Base-by-base conservation (phyloP, 1,140 invertebrate species). In the Trichonephila clavipes region DNA sequence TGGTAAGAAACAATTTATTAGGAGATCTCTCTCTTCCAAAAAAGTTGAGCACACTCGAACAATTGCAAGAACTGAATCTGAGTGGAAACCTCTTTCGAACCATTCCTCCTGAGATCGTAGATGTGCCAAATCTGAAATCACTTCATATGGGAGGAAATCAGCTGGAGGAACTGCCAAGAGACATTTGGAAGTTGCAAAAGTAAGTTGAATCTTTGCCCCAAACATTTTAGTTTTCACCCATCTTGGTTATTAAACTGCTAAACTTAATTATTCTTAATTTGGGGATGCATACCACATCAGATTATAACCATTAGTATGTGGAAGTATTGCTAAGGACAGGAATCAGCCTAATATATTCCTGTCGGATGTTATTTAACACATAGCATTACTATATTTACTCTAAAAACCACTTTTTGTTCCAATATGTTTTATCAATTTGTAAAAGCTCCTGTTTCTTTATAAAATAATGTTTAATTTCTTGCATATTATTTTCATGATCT, bases 131-230 rank as follows among this genome's bases (percentile, higher is more conserved):
- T 24, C 96, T 99, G 12, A 97, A 97, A 96, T 98, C 97, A 95
- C 96, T 99, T 12, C 99, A 99, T 96, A 96, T 99, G 72, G 99
- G 99, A 44, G 98, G 97, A 34, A 99, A 99, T 96, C 96, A 96
- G 88, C 98, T 99, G 94, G 94, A 96, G n/a, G 97, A 97, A 94
- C 97, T 99, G 94, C 97, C 98, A 40, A 34, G 64, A 24, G 94
- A 94, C 82, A 95, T 95, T 18, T 90, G 85, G 81, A 94, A 94
- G 81, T 24, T 95, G 94, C 97, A 97, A 95, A 97, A 97, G 98
- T 98, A 96, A 96, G 95, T n/a, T 66, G n/a, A 66, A n/a, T 66
- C 21, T 21, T 21, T 66, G 21, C 21, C 19, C 7, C 64, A 21
- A 66, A 66, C 7, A 66, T n/a, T 7, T 66, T 66, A 10, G 19